phyloP scores from a whole-genome alignment of 2,113 vertebrate genomes.

The Enhydra lutris region DNA sequence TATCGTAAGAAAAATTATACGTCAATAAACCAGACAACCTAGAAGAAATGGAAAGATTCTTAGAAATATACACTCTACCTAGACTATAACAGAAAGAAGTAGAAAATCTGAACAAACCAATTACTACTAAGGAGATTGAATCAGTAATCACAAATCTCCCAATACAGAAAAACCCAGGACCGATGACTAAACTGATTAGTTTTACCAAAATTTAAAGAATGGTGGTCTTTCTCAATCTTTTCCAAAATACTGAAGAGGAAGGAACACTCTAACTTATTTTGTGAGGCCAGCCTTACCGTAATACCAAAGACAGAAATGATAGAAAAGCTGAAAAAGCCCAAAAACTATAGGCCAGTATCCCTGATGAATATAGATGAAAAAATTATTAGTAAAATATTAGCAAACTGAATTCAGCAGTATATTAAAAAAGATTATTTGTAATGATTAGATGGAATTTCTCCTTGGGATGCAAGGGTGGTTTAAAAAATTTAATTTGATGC shows the following conservation, averaged over 20 bases:
- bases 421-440: background rate
- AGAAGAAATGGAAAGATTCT: background rate
- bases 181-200: background rate
- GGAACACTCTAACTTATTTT: background rate
- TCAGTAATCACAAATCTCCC: background rate
- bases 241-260: background rate
- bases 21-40: background rate
- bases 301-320: background rate
- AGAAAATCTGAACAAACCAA: background rate
- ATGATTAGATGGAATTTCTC: background rate
- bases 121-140: background rate
- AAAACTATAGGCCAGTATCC: background rate
- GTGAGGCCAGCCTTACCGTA: background rate
- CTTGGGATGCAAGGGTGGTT: background rate
- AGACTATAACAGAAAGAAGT: background rate
- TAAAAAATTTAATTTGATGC: background rate
- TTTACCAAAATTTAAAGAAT: background rate
- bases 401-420: background rate
- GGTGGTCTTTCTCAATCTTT: background rate
- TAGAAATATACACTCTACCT: background rate
- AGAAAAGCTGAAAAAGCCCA: background rate
- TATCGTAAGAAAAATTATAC: background rate
- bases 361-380: background rate
- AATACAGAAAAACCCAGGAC: background rate
- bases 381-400: background rate